A percentile compares a stretch with the other conserved stretches of the same genome.
phyloP scores from a whole-genome alignment of 2,888 invertebrate genomes.

The Andrena bucephala region DNA sequence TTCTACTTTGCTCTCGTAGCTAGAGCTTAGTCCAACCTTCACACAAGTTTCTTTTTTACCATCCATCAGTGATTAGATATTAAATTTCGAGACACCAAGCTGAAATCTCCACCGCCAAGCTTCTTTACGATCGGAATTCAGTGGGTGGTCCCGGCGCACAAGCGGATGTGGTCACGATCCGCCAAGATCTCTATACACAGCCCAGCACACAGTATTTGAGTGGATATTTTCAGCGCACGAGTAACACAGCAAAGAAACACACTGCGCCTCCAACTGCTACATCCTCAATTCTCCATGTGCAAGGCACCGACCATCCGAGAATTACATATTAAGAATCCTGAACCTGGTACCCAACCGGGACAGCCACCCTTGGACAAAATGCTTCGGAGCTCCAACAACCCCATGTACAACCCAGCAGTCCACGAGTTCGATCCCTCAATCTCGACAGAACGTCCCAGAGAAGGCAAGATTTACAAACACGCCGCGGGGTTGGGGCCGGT shows the following conservation, averaged over 20 bases:
- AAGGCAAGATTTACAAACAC: slow-evolving; percentile 25
- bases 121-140: slow-evolving; percentile 67
- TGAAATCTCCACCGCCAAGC: slow-evolving; percentile 19
- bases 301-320: neutral
- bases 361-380: neutral
- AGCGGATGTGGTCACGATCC: slow-evolving; percentile 79
- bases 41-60: too few relatives aligned
- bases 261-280: too few relatives aligned
- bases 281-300: too few relatives aligned
- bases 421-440: slow-evolving; percentile 28
- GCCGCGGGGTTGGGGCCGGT: slow-evolving; percentile 3
- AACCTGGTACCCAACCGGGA: neutral
- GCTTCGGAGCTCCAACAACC: too few relatives aligned
- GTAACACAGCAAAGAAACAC: neutral
- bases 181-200: slow-evolving; percentile 62
- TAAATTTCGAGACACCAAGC: neutral
- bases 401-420: neutral
- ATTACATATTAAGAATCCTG: neutral
- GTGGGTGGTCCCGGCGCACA: slow-evolving; percentile 81
- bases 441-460: slow-evolving; percentile 12
- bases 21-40: too few relatives aligned
- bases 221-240: slow-evolving; percentile 72
- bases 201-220: slow-evolving; percentile 64
- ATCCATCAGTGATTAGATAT: neutral
- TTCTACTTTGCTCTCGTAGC: too few relatives aligned